These are phyloP conservation scores for Calephelis virginiensis DNA, from an alignment of 1,140 invertebrate species.

Conservation along the genomic window DNA sequence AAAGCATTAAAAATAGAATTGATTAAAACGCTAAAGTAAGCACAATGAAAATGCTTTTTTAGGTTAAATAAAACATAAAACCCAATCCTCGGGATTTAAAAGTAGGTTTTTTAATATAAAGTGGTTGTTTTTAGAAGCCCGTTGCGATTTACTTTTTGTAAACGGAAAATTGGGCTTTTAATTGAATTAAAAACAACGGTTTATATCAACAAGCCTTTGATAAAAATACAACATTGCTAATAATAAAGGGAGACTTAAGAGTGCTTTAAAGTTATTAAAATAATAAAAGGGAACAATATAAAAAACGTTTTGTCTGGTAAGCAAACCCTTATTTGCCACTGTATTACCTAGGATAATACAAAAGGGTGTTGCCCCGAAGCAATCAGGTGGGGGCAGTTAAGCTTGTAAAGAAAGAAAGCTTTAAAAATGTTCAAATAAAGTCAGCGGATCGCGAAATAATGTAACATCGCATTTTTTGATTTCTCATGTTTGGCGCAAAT, in stretches of 20 bases:
- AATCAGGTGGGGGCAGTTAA: constrained; percentile 70
- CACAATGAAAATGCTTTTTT: constrained; percentile 43
- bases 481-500: constrained; percentile 32
- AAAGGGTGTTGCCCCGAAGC: constrained; percentile 62
- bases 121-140: constrained; percentile 17
- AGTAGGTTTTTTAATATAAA: constrained; percentile 20
- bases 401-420: constrained; percentile 69
- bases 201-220: constrained; percentile 10
- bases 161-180: constrained; percentile 17
- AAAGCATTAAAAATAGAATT: constrained; percentile 33
- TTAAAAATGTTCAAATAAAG: constrained; percentile 72
- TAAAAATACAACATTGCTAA: constrained; percentile 11
- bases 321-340: constrained; percentile 52
- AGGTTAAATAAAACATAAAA: constrained; percentile 47
- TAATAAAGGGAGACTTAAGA: constrained; percentile 10
- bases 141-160: constrained; percentile 9
- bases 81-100: constrained; percentile 32
- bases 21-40: constrained; percentile 31
- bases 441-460: constrained; percentile 63
- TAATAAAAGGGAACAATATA: constrained; percentile 22
- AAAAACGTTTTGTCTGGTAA: constrained; percentile 35
- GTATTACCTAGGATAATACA: constrained; percentile 56
- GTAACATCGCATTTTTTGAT: constrained; percentile 54
- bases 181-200: constrained; percentile 17
- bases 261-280: constrained; percentile 27